These are phyloP conservation scores for Orius insidiosus DNA, from an alignment of 1,140 invertebrate species.

Conservation along the genomic window DNA sequence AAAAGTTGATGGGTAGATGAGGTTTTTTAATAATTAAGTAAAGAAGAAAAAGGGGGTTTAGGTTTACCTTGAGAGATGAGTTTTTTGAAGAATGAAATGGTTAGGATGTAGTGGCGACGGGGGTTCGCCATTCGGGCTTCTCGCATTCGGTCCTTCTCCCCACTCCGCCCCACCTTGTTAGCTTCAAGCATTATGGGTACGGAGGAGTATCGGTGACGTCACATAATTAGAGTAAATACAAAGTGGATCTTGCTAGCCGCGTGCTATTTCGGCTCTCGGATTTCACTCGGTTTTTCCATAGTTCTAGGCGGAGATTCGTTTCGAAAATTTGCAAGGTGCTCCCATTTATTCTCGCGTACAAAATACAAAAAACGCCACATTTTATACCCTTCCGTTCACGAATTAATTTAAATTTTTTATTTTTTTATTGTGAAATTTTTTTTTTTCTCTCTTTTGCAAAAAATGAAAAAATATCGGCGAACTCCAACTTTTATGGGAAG, in stretches of 20 bases:
- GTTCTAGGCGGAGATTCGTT: conserved; percentile 10
- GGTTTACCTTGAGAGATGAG: too few species aligned
- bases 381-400: conserved; percentile 1
- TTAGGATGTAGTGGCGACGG: too few species aligned
- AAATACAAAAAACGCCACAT: conserved; percentile 2
- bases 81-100: too few species aligned
- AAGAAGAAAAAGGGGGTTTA: too few species aligned
- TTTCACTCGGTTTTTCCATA: conserved; percentile 26
- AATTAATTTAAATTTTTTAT: conserved; percentile 11
- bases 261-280: conserved; percentile 35
- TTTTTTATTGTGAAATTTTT: too few species aligned
- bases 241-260: conserved; percentile 48
- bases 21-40: too few species aligned
- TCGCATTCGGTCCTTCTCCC: too few species aligned
- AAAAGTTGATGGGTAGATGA: too few species aligned
- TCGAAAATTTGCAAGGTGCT: conserved; percentile 1
- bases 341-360: neutral
- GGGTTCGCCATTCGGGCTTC: too few species aligned
- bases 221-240: conserved; percentile 62
- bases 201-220: conserved; percentile 42
- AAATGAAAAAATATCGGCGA: conserved; percentile 48
- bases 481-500: conserved; percentile 76
- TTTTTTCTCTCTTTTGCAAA: conserved; percentile 1
- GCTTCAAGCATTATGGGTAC: conserved; percentile 24
- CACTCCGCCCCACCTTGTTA: too few species aligned